Evolutionary conservation across 1,140 invertebrate species (phyloP).

Genomic region (Aphelenchoides fujianensis): DNA sequence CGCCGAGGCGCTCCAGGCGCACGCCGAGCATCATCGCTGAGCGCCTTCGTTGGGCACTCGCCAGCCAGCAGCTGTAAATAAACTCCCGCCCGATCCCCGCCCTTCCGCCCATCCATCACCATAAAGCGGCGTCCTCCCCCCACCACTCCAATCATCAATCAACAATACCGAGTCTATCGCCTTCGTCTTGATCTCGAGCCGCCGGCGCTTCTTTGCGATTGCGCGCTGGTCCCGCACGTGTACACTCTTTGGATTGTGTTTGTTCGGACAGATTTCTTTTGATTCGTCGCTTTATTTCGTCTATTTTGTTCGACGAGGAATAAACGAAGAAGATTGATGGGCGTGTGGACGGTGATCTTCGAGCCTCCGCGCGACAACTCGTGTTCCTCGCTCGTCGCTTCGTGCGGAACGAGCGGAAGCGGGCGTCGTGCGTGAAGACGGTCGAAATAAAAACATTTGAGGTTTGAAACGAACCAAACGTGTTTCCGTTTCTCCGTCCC

Average conservation of each 20-base stretch:
- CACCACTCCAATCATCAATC: not conserved
- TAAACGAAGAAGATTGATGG: too few relatives aligned
- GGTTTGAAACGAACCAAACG: too few relatives aligned
- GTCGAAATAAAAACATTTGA: too few relatives aligned
- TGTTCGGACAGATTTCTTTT: too few relatives aligned
- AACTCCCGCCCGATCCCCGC: not conserved
- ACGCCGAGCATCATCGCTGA: conserved; percentile 23
- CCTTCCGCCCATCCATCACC: not conserved
- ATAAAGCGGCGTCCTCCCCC: not conserved
- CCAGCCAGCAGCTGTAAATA: not conserved
- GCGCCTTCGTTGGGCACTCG: not conserved
- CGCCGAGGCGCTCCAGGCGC: conserved; percentile 22
- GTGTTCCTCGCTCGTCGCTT: too few relatives aligned
- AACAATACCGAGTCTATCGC: not conserved
- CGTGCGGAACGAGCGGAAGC: too few relatives aligned
- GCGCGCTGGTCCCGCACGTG: not conserved
- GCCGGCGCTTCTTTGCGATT: not conserved
- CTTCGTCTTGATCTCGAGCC: not conserved
- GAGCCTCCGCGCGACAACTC: too few relatives aligned
- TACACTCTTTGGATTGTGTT: too few relatives aligned
- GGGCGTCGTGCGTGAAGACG: too few relatives aligned
- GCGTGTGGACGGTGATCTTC: too few relatives aligned
- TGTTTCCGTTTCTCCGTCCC: too few relatives aligned
- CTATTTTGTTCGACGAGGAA: not conserved
- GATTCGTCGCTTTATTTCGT: not conserved